Evolutionary conservation across 2,888 invertebrate species (phyloP), one percentile per base, ranked within the genome.

Genomic region (Nebria salina): DNA sequence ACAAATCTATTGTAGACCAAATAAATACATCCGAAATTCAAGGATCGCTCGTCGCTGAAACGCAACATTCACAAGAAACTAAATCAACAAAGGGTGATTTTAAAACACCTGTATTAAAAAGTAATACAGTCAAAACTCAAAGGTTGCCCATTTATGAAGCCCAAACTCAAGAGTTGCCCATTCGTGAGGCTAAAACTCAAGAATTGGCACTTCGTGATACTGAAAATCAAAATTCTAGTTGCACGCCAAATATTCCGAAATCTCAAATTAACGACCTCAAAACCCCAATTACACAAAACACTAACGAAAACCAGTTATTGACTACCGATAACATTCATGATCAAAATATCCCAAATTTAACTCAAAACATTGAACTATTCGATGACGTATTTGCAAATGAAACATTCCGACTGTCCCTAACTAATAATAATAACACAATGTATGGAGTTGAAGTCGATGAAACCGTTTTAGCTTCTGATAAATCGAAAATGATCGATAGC

Each of bases 151-250:
- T 34, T 34, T 5, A 34, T 34, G 34, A 34, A 5, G 54, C 54
- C 7, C 4, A 54, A 5, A 8, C 54, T 54, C 54, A 8, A 54
- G 54, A 54, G 8, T 8, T 13, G 13, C 13, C 54, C 54, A 54
- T 13, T 8, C 13, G 2, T 54, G 54, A 54, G 6, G 42, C 11
- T 43, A n/a, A 68, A 41, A 9, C 26, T 65, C n/a, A 64, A 64
- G 7, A 9, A 75, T n/a, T 25, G 9, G 68, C 54, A 54, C 4
- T 66, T 13, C 42, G 9, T 42, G 70, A 66, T 11, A 15, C 70
- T 66, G 72, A 65, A 64, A 68, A 65, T 42, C 54, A 84, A 85
- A 75, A 84, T 84, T 65, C 82, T 0, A 82, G 41, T 81, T 82
- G 8, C 85, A 84, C 3, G 2, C 2, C 34, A 34, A 34, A 34